Conservation (phyloP, 2,888 invertebrate species). For the Rotaria socialis region DNA sequence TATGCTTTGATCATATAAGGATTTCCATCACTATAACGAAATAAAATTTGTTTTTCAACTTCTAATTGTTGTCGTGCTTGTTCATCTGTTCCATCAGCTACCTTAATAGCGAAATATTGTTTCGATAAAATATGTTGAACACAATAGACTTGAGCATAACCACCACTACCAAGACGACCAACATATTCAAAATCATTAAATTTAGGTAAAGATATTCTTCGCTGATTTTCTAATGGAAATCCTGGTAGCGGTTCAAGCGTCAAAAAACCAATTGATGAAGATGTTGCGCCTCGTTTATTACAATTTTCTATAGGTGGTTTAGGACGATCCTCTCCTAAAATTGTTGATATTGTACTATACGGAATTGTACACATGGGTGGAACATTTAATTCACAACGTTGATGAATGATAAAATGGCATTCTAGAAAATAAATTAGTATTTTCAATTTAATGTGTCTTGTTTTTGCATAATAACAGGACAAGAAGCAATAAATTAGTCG, state of each 20-base stretch:
- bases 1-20: slow-evolving; percentile 20
- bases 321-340: not conserved
- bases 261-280: not conserved
- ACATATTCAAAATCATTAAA: not conserved
- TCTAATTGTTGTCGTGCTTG: slow-evolving; percentile 20
- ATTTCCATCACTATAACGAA: slow-evolving; percentile 3
- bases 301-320: not conserved
- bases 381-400: not conserved
- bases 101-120: not conserved
- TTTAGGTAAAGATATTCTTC: not conserved
- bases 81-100: not conserved
- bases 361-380: slow-evolving; percentile 3
- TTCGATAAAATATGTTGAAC: slow-evolving; percentile 22
- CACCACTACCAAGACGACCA: not conserved
- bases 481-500: no score
- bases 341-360: not conserved
- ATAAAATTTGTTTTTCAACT: slow-evolving; percentile 25
- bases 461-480: no score
- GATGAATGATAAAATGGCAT: slow-evolving; percentile 21
- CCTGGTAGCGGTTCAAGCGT: not conserved
- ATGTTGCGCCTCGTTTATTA: not conserved
- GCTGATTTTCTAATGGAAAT: no score
- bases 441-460: no score
- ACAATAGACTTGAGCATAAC: slow-evolving; percentile 14
- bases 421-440: not conserved